A percentile compares a stretch with the other conserved stretches of the same genome.
phyloP scores from a whole-genome alignment of 2,113 vertebrate species.

The Polypterus bichir region DNA sequence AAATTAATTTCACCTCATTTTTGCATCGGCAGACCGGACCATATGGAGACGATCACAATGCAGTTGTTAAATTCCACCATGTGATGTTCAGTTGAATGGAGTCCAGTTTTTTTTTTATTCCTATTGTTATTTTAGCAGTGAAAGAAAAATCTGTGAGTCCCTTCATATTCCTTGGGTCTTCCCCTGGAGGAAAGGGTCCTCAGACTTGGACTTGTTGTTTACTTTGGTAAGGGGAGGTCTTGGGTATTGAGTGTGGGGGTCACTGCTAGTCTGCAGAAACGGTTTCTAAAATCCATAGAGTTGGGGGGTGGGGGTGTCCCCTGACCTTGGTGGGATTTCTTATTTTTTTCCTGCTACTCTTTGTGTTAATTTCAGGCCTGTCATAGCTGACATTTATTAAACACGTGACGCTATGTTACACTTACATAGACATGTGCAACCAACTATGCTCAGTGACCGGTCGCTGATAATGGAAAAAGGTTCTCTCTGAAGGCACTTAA shows the following conservation, averaged over 20 bases:
- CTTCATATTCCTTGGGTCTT: too few species aligned
- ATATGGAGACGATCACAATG: slow-evolving; percentile 15
- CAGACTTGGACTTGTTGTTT: neutral
- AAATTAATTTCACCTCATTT: slow-evolving; percentile 2
- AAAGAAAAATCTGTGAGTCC: too few species aligned
- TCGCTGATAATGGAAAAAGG: too few species aligned
- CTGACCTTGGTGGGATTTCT: neutral
- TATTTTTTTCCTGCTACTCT: neutral
- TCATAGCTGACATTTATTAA: too few species aligned
- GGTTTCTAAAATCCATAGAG: slow-evolving; percentile 3
- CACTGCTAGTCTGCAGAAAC: slow-evolving; percentile 2
- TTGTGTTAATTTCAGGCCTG: too few species aligned
- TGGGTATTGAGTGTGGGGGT: slow-evolving; percentile 1
- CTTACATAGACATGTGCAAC: too few species aligned
- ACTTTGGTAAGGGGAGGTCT: neutral
- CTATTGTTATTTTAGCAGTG: too few species aligned
- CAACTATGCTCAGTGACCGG: too few species aligned
- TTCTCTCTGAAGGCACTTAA: too few species aligned
- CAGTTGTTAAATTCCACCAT: neutral
- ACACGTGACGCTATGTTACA: too few species aligned
- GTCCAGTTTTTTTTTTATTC: too few species aligned
- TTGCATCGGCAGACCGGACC: slow-evolving; percentile 8
- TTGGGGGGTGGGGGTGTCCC: neutral
- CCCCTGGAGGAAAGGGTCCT: neutral
- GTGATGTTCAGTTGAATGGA: too few species aligned